A percentile compares a stretch with the other conserved stretches of the same genome.
Evolutionary conservation across 2,797 vertebrate genomes (phyloP).

Genomic region (Takifugu ocellatus): DNA sequence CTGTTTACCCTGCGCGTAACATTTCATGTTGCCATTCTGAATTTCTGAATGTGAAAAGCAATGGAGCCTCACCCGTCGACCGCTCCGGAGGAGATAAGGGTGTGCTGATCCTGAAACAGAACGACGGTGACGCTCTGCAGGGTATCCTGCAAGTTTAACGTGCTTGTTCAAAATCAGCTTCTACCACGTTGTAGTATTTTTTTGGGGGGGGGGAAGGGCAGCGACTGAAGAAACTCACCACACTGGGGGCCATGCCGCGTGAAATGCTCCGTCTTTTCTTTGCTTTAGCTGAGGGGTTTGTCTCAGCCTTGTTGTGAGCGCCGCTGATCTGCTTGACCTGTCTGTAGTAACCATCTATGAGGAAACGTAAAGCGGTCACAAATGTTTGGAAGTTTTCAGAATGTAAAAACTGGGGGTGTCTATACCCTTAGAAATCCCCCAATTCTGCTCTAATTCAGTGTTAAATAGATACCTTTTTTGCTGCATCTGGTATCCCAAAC

Average conservation of each 20-base stretch:
- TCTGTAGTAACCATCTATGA: slow-evolving; percentile 92
- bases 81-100: slow-evolving; percentile 91
- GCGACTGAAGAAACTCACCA: slow-evolving; percentile 75
- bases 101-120: slow-evolving; percentile 89
- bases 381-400: background rate
- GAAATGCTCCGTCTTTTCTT: slow-evolving; percentile 81
- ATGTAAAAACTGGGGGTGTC: background rate
- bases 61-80: slow-evolving; percentile 87
- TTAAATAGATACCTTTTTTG: slow-evolving; percentile 86
- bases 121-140: slow-evolving; percentile 98
- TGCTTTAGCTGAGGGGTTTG: slow-evolving; percentile 75
- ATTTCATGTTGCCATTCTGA: background rate
- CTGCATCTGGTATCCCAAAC: slow-evolving; percentile 96
- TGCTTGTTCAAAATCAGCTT: background rate
- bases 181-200: background rate
- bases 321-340: slow-evolving; percentile 93
- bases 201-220: background rate
- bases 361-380: background rate
- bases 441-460: background rate
- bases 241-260: slow-evolving; percentile 87
- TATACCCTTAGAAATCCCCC: too few species aligned
- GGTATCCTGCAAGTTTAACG: slow-evolving; percentile 69
- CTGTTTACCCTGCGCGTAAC: too few species aligned
- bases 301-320: slow-evolving; percentile 87
- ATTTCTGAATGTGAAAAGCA: background rate